phyloP scores from a whole-genome alignment of 1,140 invertebrate species.

The Charaxes varanes region DNA sequence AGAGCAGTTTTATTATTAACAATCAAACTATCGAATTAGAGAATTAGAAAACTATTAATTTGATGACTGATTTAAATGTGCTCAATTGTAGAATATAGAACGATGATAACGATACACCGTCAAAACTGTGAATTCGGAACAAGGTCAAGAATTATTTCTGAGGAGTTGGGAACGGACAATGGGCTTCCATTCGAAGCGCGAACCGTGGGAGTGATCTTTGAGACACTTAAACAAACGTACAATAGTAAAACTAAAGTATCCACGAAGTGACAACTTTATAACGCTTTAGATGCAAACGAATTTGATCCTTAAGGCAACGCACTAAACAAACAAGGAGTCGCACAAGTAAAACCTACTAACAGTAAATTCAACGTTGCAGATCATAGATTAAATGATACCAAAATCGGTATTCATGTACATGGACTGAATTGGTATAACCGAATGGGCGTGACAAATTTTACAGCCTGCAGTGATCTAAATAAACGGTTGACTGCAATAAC shows the following conservation, averaged over 20 bases:
- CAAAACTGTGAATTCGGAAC: slow-evolving; percentile 44
- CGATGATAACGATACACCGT: slow-evolving; percentile 5
- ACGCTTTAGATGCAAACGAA: slow-evolving; percentile 11
- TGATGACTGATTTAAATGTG: slow-evolving; percentile 8
- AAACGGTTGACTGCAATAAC: background rate
- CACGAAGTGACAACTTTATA: slow-evolving; percentile 19
- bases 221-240: slow-evolving; percentile 37
- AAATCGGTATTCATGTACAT: slow-evolving; percentile 34
- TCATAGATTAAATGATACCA: slow-evolving; percentile 28
- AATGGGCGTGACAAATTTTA: slow-evolving; percentile 32
- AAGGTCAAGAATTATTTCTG: slow-evolving; percentile 62
- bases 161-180: slow-evolving; percentile 48
- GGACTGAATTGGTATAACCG: slow-evolving; percentile 29
- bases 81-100: background rate
- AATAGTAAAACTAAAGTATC: slow-evolving; percentile 32
- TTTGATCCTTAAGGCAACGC: slow-evolving; percentile 11
- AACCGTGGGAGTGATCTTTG: slow-evolving; percentile 56
- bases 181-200: slow-evolving; percentile 36
- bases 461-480: slow-evolving; percentile 3
- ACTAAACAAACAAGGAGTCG: slow-evolving; percentile 1
- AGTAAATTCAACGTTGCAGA: slow-evolving; percentile 18
- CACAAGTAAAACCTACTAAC: slow-evolving; percentile 14
- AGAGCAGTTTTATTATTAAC: background rate
- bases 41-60: slow-evolving; percentile 14
- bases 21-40: too few species aligned